Conservation (phyloP, 2,797 vertebrate species). For the Perdix hodgsoniae region DNA sequence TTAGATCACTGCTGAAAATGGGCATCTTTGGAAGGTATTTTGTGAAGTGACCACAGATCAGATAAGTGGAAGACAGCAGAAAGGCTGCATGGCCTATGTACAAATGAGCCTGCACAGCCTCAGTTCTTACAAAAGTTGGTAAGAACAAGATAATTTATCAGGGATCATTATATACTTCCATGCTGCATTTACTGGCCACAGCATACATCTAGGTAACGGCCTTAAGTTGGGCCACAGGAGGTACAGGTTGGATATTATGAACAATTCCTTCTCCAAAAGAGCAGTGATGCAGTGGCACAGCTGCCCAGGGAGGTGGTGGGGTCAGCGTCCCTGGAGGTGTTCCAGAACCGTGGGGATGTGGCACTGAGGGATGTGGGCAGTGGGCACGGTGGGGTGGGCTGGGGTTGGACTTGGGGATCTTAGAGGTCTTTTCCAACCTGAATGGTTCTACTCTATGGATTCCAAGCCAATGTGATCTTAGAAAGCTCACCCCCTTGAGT, state of each 20-base stretch:
- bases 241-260: no score
- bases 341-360: no score
- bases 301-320: no score
- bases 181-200: background rate
- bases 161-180: background rate
- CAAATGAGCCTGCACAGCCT: background rate
- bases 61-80: background rate
- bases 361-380: no score
- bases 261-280: no score
- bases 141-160: fast-evolving
- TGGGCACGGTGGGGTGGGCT: no score
- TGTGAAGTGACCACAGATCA: background rate
- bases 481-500: background rate
- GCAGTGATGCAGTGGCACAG: no score
- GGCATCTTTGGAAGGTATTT: background rate
- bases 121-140: background rate
- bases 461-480: background rate
- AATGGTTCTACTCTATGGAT: background rate
- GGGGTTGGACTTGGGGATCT: no score
- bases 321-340: no score
- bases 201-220: background rate
- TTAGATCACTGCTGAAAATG: background rate
- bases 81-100: background rate
- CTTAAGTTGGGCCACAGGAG: no score
- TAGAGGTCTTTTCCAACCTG: no score